Evolutionary conservation across 2,888 invertebrate genomes (phyloP).

Genomic region (Litoditis marina): DNA sequence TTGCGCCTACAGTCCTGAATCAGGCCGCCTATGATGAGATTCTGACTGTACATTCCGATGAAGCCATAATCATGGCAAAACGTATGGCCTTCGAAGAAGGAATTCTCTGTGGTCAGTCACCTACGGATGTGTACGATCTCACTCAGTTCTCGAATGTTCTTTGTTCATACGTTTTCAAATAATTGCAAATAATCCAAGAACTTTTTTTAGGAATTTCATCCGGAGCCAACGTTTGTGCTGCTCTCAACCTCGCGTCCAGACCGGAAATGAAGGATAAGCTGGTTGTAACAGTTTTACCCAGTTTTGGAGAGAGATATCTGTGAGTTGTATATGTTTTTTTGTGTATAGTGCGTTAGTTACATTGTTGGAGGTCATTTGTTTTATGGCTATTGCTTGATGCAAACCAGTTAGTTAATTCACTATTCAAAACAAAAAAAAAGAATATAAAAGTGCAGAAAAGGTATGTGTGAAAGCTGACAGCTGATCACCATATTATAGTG

Average conservation of each 20-base stretch:
- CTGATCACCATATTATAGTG: too few relatives aligned
- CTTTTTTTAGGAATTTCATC: slow-evolving; percentile 51
- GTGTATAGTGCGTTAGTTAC: background rate
- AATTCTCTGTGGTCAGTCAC: slow-evolving; percentile 46
- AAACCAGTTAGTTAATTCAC: background rate
- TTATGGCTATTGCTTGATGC: too few relatives aligned
- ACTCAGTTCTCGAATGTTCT: background rate
- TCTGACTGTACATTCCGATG: slow-evolving; percentile 46
- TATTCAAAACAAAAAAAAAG: background rate
- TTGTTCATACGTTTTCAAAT: background rate
- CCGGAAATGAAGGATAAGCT: slow-evolving; percentile 55
- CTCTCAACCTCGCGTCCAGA: slow-evolving; percentile 45
- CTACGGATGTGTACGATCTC: too few relatives aligned
- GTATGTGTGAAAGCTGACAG: too few relatives aligned
- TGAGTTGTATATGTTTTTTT: too few relatives aligned
- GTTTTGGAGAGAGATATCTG: slow-evolving; percentile 59
- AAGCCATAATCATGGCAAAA: slow-evolving; percentile 52
- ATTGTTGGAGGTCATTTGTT: too few relatives aligned
- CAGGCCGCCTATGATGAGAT: slow-evolving; percentile 50
- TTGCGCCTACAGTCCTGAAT: slow-evolving; percentile 50
- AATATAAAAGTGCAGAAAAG: too few relatives aligned
- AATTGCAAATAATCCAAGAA: background rate
- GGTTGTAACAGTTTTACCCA: slow-evolving; percentile 57
- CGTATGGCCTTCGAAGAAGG: slow-evolving; percentile 52
- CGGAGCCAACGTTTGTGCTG: slow-evolving; percentile 57